Conservation (phyloP, 92 coral and sea anemone genomes). For the Paramuricea clavata region DNA sequence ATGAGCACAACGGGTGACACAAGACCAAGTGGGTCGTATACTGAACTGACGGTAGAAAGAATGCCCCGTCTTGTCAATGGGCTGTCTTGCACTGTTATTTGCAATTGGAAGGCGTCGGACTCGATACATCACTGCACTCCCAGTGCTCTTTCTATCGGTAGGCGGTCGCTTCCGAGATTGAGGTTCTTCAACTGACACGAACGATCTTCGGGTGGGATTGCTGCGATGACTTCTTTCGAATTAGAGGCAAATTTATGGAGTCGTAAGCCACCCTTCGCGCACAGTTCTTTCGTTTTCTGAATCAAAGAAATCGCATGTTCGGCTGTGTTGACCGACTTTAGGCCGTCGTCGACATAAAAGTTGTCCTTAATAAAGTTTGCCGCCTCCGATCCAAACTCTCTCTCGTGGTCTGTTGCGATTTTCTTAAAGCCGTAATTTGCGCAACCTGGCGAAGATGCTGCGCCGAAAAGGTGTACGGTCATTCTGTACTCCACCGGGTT, state of each 20-base stretch:
- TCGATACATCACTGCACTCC: slow-evolving; percentile 69
- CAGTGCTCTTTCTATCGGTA: slow-evolving; percentile 64
- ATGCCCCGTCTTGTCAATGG: slow-evolving; percentile 67
- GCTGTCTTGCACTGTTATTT: slow-evolving; percentile 55
- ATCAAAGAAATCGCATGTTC: slow-evolving; percentile 45
- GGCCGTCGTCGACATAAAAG: slow-evolving; percentile 72
- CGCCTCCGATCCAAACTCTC: slow-evolving; percentile 46
- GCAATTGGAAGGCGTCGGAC: slow-evolving; percentile 64
- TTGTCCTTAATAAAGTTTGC: slow-evolving; percentile 41
- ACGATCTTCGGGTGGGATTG: slow-evolving; percentile 41
- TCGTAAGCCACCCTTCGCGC: slow-evolving; percentile 64
- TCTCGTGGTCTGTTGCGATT: slow-evolving; percentile 40
- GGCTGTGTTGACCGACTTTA: slow-evolving; percentile 55
- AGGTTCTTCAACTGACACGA: slow-evolving; percentile 49
- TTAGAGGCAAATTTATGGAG: slow-evolving; percentile 63
- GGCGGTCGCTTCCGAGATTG: slow-evolving; percentile 23
- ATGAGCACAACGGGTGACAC: slow-evolving; percentile 53
- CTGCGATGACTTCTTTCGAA: slow-evolving; percentile 51
- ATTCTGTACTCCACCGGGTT: slow-evolving; percentile 47
- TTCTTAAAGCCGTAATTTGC: slow-evolving; percentile 54
- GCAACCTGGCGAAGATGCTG: slow-evolving; percentile 65
- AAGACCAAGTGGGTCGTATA: slow-evolving; percentile 66
- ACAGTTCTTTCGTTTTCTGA: slow-evolving; percentile 44
- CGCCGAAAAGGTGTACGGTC: slow-evolving; percentile 63
- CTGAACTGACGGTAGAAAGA: slow-evolving; percentile 58